Base-by-base conservation (phyloP, 2,797 vertebrate species). In the Galago senegalensis region DNA sequence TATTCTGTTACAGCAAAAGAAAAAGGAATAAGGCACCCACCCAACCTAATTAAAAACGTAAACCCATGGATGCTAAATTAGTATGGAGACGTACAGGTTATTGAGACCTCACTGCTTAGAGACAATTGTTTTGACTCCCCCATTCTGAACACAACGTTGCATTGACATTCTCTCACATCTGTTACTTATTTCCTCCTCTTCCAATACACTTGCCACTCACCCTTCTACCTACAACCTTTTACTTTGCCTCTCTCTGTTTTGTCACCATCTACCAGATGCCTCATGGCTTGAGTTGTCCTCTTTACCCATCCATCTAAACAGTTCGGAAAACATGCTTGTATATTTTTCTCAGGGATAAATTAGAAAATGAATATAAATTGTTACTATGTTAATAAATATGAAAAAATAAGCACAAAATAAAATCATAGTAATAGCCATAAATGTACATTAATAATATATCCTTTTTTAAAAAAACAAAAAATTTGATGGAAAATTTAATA, bases 321-420 rank as follows among this genome's bases (percentile, higher is more conserved):
- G 49, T 94, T 94, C 63, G 95, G 91, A 91, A 84, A 69, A 56
- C 63, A 87, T 29, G 12, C 13, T 73, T 14, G n/a, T 49, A 58
- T 76, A n/a, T 82, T 82, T 91, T 83, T 72, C 49, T 86, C 77
- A 87, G 76, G 23, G 25, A 65, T 77, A 34, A 85, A 12, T 21
- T 89, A 86, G 63, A 56, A 89, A 90, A 75, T 73, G 85, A 93
- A 91, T 31, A 87, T 0, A 75, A 86, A 88, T 75, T 12, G 13
- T 65, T 46, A 75, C 67, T 61, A 61, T 18, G 92, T 91, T 63
- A 82, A 88, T 34, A 58, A 92, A 75, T 61, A 79, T 76, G 67
- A 91, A 96, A 95, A 81, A 75, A 72, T 60, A 63, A 91, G 29
- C 46, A 73, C 69, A 43, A 86, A 76, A 83, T 53, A 80, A 92